Evolutionary conservation across 2,797 vertebrate genomes (phyloP).

Genomic region (Octomys mimax): DNA sequence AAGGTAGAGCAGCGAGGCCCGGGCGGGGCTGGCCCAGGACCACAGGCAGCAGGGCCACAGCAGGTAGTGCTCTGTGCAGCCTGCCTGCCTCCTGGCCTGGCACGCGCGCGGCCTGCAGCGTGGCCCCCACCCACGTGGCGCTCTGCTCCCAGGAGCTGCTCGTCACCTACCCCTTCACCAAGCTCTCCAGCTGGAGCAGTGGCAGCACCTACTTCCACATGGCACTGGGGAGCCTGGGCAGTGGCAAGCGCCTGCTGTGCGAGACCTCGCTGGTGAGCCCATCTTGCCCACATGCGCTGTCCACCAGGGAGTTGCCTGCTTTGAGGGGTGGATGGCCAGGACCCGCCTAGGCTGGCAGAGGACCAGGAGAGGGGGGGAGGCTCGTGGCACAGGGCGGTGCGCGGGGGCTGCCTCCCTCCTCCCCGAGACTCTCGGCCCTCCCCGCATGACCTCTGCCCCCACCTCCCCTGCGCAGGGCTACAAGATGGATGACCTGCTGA

Average conservation of each 20-base stretch:
- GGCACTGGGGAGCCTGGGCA: slow-evolving; percentile 95
- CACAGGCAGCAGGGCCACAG: fast-evolving
- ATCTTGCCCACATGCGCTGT: neutral
- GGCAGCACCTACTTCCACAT: slow-evolving; percentile 99
- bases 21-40: fast-evolving
- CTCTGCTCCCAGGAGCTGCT: slow-evolving; percentile 92
- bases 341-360: neutral
- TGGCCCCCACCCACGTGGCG: neutral
- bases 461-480: slow-evolving; percentile 92
- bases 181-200: slow-evolving; percentile 98
- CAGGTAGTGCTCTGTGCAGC: fast-evolving
- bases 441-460: neutral
- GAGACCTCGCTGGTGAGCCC: slow-evolving; percentile 97
- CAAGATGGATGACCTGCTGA: slow-evolving; percentile 99
- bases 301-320: neutral
- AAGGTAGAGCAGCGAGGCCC: slow-evolving; percentile 91
- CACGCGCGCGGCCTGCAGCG: no score
- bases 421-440: fast-evolving
- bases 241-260: slow-evolving; percentile 95
- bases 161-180: slow-evolving; percentile 93
- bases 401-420: no score
- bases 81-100: no score
- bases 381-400: fast-evolving
- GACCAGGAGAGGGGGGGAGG: neutral
- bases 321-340: neutral